phyloP scores from a whole-genome alignment of 2,113 vertebrate species.

The Ancistrus triradiatus region DNA sequence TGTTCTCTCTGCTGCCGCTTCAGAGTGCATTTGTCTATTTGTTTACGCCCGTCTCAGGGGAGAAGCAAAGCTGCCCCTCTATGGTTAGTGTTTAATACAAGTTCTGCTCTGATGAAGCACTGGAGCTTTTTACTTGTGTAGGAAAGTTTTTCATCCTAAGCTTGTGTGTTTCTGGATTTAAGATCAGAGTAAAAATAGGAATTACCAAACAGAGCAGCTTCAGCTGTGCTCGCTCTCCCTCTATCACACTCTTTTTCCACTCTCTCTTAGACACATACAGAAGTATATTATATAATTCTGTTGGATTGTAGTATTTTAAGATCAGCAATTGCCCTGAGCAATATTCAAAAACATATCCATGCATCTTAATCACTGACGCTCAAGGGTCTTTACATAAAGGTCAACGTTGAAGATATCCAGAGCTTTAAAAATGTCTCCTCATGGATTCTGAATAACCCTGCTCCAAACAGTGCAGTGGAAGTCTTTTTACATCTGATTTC shows the following conservation, averaged over 20 bases:
- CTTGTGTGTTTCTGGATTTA: conserved; percentile 34
- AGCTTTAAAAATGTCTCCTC: not conserved
- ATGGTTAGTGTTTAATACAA: conserved; percentile 46
- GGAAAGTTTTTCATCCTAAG: conserved; percentile 6
- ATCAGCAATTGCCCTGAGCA: not conserved
- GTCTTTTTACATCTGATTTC: not conserved
- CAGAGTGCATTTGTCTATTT: conserved; percentile 31
- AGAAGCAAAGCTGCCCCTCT: conserved; percentile 16
- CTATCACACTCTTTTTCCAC: too few relatives aligned
- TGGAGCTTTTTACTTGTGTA: too few relatives aligned
- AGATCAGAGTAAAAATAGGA: conserved; percentile 30
- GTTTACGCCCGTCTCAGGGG: conserved; percentile 33
- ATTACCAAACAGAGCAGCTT: conserved; percentile 42
- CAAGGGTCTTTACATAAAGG: conserved; percentile 8
- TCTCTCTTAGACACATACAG: conserved; percentile 1
- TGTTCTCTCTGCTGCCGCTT: conserved; percentile 22
- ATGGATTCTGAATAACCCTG: not conserved
- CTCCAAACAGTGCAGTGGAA: not conserved
- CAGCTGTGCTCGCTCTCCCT: not conserved
- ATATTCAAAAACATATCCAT: not conserved
- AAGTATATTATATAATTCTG: conserved; percentile 3
- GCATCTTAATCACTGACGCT: not conserved
- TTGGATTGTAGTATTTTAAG: not conserved
- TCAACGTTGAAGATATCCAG: not conserved
- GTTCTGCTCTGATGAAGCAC: conserved; percentile 34